Evolutionary conservation across 30 jellyfish, hydroid and myxozoan species (phyloP).

Genomic region (Aurelia aurita complex sp. Pacific): DNA sequence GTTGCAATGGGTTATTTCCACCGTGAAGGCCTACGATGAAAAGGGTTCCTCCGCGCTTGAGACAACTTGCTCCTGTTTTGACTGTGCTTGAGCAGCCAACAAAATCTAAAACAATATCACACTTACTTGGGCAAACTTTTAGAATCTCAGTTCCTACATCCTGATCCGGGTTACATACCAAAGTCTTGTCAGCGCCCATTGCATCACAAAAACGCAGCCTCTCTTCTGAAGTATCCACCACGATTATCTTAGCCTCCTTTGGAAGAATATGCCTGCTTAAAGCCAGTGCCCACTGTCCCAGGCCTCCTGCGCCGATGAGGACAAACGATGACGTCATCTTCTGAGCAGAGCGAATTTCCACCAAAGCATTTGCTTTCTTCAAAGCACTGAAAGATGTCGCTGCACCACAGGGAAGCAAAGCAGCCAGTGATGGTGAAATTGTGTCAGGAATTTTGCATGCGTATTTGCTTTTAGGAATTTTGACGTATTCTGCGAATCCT

Average conservation of each 20-base stretch:
- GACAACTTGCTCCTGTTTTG: not conserved
- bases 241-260: not conserved
- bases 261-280: constrained; percentile 6
- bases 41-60: constrained; percentile 1
- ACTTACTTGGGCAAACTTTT: not conserved
- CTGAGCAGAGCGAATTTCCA: not conserved
- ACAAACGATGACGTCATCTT: too few species aligned
- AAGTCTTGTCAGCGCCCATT: not conserved
- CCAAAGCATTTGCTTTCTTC: not conserved
- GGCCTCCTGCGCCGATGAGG: not conserved
- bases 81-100: constrained; percentile 1
- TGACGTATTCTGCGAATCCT: constrained; percentile 3
- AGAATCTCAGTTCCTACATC: not conserved
- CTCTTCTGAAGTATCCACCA: not conserved
- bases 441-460: constrained; percentile 8
- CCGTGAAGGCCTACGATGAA: constrained; percentile 1
- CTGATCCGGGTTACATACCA: not conserved
- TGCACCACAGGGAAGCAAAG: constrained; percentile 3
- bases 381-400: constrained; percentile 2
- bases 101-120: constrained; percentile 20
- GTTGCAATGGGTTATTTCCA: constrained; percentile 1
- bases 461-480: not conserved
- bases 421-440: not conserved
- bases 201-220: not conserved
- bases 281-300: constrained; percentile 1